A percentile compares a stretch with the other conserved stretches of the same genome.
Evolutionary conservation across 2,888 invertebrate species (phyloP).

Genomic region (Agonopterix alstromeriana): DNA sequence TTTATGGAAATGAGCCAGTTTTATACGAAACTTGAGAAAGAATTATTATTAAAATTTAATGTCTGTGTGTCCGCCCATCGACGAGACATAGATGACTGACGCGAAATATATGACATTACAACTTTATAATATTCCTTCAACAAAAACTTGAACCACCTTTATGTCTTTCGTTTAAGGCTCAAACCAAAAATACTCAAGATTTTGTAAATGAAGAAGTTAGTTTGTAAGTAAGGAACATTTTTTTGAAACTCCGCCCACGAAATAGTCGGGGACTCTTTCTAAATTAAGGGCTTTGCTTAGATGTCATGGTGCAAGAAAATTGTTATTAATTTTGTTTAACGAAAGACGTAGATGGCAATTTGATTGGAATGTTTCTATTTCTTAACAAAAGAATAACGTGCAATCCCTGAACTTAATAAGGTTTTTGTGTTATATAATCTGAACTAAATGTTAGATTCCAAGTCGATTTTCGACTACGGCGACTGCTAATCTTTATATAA

Average conservation of each 20-base stretch:
- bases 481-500: no score
- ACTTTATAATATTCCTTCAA: conserved; percentile 9
- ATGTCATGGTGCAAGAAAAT: conserved; percentile 49
- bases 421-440: no score
- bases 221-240: conserved; percentile 25
- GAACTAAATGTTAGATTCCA: no score
- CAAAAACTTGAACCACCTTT: conserved; percentile 1
- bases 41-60: conserved; percentile 32
- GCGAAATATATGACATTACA: conserved; percentile 29
- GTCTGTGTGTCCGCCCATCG: conserved; percentile 42
- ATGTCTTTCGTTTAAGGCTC: conserved; percentile 9
- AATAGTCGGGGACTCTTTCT: conserved; percentile 27
- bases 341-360: neutral
- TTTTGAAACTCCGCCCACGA: conserved; percentile 36
- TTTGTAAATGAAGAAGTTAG: conserved; percentile 9
- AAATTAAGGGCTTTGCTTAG: conserved; percentile 50
- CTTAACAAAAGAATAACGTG: no score
- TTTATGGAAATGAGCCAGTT: conserved; percentile 11
- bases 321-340: conserved; percentile 30
- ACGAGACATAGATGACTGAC: conserved; percentile 41
- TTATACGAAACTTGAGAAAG: conserved; percentile 14
- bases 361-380: no score
- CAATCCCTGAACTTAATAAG: no score
- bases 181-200: neutral
- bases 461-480: no score